A percentile compares a stretch with the other conserved stretches of the same genome.
phyloP scores from a whole-genome alignment of 2,888 invertebrate genomes.

The Cryptus viduatorius region DNA sequence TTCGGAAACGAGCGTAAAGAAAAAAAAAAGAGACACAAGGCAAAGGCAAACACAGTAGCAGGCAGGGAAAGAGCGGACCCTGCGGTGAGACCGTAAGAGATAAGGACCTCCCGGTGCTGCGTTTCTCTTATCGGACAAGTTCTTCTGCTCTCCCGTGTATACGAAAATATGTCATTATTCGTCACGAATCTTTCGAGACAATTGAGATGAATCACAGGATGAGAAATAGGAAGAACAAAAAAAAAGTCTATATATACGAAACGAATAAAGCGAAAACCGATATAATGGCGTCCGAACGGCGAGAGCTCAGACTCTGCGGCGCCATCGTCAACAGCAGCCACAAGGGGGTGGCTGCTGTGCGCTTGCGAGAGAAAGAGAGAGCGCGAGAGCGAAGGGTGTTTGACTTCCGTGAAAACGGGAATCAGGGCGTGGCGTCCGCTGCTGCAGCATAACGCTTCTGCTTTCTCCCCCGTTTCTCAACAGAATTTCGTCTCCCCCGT shows the following conservation, averaged over 20 bases:
- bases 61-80: slow-evolving; percentile 68
- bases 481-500: slow-evolving; percentile 35
- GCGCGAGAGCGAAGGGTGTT: slow-evolving; percentile 51
- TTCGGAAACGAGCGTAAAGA: slow-evolving; percentile 26
- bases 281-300: slow-evolving; percentile 51
- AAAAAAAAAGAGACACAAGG: slow-evolving; percentile 36
- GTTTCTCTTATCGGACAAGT: slow-evolving; percentile 38
- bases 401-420: slow-evolving; percentile 62
- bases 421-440: slow-evolving; percentile 76
- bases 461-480: slow-evolving; percentile 41
- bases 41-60: slow-evolving; percentile 40
- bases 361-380: slow-evolving; percentile 31
- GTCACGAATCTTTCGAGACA: slow-evolving; percentile 15
- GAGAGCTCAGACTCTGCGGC: slow-evolving; percentile 54
- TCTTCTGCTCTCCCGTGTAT: not conserved
- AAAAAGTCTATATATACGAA: not conserved
- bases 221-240: not conserved
- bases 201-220: slow-evolving; percentile 5
- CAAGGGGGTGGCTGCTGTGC: slow-evolving; percentile 60
- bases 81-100: slow-evolving; percentile 58
- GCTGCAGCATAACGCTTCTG: slow-evolving; percentile 5
- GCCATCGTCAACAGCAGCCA: slow-evolving; percentile 60
- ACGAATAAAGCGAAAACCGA: not conserved
- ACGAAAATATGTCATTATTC: not conserved
- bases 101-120: slow-evolving; percentile 71